Evolutionary conservation across 64 coral and sea anemone genomes (phyloP).

Genomic region (Dendronephthya gigantea): DNA sequence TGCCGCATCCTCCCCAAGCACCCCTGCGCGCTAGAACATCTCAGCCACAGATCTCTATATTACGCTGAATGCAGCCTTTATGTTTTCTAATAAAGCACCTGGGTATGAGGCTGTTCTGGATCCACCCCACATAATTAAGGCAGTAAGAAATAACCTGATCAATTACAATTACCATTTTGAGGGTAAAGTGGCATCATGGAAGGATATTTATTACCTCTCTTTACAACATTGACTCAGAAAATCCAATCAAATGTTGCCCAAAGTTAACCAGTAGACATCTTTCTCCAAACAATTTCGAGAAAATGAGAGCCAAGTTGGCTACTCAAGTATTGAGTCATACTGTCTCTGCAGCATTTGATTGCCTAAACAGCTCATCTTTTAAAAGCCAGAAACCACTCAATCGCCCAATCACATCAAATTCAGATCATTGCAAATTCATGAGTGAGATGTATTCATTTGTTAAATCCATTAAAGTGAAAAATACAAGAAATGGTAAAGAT

Average conservation of each 20-base stretch:
- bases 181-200: background rate
- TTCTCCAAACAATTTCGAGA: background rate
- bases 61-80: too few relatives aligned
- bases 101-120: too few relatives aligned
- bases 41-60: too few relatives aligned
- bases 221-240: background rate
- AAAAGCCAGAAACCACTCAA: too few relatives aligned
- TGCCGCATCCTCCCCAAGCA: too few relatives aligned
- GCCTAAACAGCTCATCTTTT: too few relatives aligned
- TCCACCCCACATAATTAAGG: conserved; percentile 3
- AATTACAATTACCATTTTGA: background rate
- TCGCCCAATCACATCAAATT: too few relatives aligned
- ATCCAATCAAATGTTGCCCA: background rate
- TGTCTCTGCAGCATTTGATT: background rate
- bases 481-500: background rate
- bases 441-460: background rate
- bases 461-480: background rate
- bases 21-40: too few relatives aligned
- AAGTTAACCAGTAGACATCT: background rate
- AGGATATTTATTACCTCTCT: background rate
- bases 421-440: background rate
- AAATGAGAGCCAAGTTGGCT: background rate
- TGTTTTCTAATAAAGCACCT: too few relatives aligned
- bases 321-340: background rate
- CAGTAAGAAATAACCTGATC: background rate